Base-by-base conservation (phyloP, 2,797 vertebrate species). In the Tenualosa ilisha region DNA sequence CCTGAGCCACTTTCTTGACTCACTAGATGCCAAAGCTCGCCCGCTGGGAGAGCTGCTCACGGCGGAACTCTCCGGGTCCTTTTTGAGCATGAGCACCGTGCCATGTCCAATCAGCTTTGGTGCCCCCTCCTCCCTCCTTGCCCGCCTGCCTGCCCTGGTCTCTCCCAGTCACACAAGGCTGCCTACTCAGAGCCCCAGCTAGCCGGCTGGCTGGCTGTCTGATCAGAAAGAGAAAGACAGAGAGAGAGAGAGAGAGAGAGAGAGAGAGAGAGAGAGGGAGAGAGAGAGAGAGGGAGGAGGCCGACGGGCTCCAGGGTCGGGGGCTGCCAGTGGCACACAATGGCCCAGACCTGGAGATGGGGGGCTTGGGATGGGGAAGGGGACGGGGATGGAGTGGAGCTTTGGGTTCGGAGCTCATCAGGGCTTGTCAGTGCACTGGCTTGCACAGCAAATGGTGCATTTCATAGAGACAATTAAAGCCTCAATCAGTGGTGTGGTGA, bases 401-500 rank as follows among this genome's bases (percentile, higher is more conserved):
- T 75, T 17, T 75, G 68, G 31, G 37, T 75, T 37, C 4, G 6
- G 37, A 6, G 68, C 68, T 88, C 86, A 88, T 90, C 88, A 86
- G 87, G 54, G 68, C 31, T 75, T 43, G 26, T 40, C 31, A 75
- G 84, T 92, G 89, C 53, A 85, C 86, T 59, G 90, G 87, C 84
- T 90, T 89, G 90, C 90, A 89, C 75, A 81, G 87, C 89, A 90
- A 92, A 90, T 90, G 87, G 88, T 91, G 92, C 89, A 84, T 92
- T 93, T 93, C 89, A 93, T 90, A 86, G 88, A 93, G 90, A 94
- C 91, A 93, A 92, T 93, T 93, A 94, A 93, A 93, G 88, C 92
- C 91, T 89, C 91, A 94, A 93, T 94, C 91, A 92, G 91, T 91
- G 89, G 89, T 43, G 15, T 46, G 37, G 72, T 79, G 72, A 43